Evolutionary conservation across 2,113 vertebrate species (phyloP), one percentile per base, ranked within the genome.

Genomic region (Notothenia rossii): DNA sequence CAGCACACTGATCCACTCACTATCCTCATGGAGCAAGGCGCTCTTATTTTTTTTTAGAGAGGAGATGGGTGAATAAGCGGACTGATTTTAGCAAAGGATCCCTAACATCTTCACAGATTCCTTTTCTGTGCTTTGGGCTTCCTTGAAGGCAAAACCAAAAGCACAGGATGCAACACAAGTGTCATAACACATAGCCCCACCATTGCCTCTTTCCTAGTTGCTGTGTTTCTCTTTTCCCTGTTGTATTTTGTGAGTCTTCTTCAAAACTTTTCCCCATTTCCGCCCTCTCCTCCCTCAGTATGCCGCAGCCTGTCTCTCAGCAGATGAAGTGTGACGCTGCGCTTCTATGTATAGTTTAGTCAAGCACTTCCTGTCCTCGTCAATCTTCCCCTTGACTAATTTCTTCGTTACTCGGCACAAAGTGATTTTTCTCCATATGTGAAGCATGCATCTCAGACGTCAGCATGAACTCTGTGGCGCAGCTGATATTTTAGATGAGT

Each of bases 61-160:
- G 76, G 71, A 84, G 76, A 77, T 49, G 75, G 87, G 78, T 84
- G 79, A 86, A 80, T 73, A 84, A 89, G 85, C 79, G 22, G 80
- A 76, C 62, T 71, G 75, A 80, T 88, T 81, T 91, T 75, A 70
- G 67, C 18, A 10, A 76, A 73, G 72, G 72, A 75, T 75, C 45
- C 45, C 67, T 77, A 76, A 78, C 88, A 85, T 85, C 87, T 87
- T 90, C 88, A 79, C 76, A 84, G 48, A 20, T 22, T 20, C 75
- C 67, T 80, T 60, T 62, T 84, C 81, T 68, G 59, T 48, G 87
- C 91, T 89, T 51, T 77, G 82, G 79, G 86, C 90, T 84, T 33
- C 88, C 90, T 91, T 72, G 56, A 74, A 90, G 90, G 86, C 81
- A 88, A 72, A 83, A 78, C 82, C 82, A 85, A 76, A 78, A 90